These are phyloP conservation scores for Cassiopea andromeda DNA, from an alignment of 30 jellyfish, hydroid and myxozoan genomes.

Conservation along the genomic window DNA sequence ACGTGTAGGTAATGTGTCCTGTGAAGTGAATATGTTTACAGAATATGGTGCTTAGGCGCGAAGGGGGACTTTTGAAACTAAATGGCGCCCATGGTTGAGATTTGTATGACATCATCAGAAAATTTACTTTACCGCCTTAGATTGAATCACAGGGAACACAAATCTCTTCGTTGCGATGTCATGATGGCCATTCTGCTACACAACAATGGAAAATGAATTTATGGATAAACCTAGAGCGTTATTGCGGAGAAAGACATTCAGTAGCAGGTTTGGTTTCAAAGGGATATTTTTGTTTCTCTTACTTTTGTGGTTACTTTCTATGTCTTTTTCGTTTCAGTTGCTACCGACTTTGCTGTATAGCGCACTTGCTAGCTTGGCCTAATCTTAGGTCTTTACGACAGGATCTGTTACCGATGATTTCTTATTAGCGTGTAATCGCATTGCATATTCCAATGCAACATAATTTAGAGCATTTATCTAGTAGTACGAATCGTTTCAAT, in stretches of 20 bases:
- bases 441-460: background rate
- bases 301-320: background rate
- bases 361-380: background rate
- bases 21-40: too few species aligned
- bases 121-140: constrained; percentile 12
- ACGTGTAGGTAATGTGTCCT: too few species aligned
- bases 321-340: background rate
- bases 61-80: too few species aligned
- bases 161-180: background rate
- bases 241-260: constrained; percentile 61
- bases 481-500: background rate
- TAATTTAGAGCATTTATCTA: background rate
- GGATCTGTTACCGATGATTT: background rate
- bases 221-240: constrained; percentile 28
- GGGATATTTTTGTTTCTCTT: background rate
- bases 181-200: constrained; percentile 22
- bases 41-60: too few species aligned
- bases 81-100: too few species aligned
- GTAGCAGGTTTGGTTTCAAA: constrained; percentile 64
- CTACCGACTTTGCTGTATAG: background rate
- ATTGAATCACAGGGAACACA: constrained; percentile 44
- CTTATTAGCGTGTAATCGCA: constrained; percentile 3
- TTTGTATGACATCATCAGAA: too few species aligned
- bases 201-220: constrained; percentile 46
- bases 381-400: background rate